A percentile compares a stretch with the other conserved stretches of the same genome.
These are phyloP conservation scores for Agrochola macilenta DNA, from an alignment of 2,888 invertebrate species.

Conservation along the genomic window DNA sequence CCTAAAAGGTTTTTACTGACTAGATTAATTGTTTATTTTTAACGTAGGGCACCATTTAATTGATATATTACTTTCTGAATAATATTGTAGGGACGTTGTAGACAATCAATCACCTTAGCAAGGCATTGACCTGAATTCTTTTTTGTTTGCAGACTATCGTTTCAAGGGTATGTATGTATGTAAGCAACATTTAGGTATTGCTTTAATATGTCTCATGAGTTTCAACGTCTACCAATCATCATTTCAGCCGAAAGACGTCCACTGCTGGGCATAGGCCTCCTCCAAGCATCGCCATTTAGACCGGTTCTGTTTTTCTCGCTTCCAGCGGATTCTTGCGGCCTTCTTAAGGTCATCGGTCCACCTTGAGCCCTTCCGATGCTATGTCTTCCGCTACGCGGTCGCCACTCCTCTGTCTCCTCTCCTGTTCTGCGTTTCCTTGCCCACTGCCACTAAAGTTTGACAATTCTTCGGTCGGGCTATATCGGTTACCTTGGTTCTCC, in stretches of 20 bases:
- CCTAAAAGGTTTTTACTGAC: constrained; percentile 5
- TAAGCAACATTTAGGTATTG: background rate
- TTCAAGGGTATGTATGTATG: background rate
- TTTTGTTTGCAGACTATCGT: background rate
- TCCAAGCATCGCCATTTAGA: background rate
- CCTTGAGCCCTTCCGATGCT: too few relatives aligned
- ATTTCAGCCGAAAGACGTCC: background rate
- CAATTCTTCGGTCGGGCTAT: too few relatives aligned
- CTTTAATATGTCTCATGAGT: background rate
- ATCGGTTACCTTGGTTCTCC: too few relatives aligned
- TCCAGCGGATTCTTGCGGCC: background rate
- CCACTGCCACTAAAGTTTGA: too few relatives aligned
- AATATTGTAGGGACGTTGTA: background rate
- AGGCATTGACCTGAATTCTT: constrained; percentile 7
- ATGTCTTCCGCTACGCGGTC: too few relatives aligned
- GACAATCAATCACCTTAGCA: background rate
- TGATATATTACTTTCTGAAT: background rate
- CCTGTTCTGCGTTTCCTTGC: too few relatives aligned
- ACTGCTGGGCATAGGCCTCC: background rate
- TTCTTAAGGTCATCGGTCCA: background rate
- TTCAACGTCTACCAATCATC: background rate
- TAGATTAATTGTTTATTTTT: background rate
- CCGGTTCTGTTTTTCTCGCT: background rate
- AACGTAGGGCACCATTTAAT: background rate
- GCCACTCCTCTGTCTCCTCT: too few relatives aligned